A percentile compares a stretch with the other conserved stretches of the same genome.
Conservation (phyloP, 2,888 invertebrate species). For the Pterostichus niger region DNA sequence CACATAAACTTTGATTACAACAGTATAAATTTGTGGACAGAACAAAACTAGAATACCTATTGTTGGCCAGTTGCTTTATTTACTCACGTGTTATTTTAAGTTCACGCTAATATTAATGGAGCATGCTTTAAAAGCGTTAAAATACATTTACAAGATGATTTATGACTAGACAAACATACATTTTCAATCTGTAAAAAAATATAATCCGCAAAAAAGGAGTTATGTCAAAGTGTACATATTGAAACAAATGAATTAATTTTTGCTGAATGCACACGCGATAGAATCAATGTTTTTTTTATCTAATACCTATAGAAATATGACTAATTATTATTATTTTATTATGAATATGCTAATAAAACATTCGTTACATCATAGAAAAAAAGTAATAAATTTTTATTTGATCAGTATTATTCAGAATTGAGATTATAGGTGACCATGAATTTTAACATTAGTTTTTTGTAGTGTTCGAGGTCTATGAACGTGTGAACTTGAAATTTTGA, state of each 20-base stretch:
- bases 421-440: conserved; percentile 45
- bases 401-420: conserved; percentile 12
- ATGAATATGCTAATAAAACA: neutral
- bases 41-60: conserved; percentile 11
- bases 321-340: conserved; percentile 9
- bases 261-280: conserved; percentile 12
- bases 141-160: conserved; percentile 5
- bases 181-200: neutral
- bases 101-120: conserved; percentile 42
- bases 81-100: conserved; percentile 57
- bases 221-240: conserved; percentile 18
- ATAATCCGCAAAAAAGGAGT: neutral
- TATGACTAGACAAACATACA: neutral
- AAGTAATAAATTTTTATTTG: neutral
- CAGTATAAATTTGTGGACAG: conserved; percentile 14
- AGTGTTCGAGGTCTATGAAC: conserved; percentile 45
- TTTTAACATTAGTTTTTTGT: conserved; percentile 39
- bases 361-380: neutral
- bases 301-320: neutral
- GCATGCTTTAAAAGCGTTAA: conserved; percentile 24
- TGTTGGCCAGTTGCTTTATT: conserved; percentile 51
- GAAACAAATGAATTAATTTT: conserved; percentile 46
- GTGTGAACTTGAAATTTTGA: conserved; percentile 54
- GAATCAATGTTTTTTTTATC: too few relatives aligned
- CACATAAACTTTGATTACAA: neutral